Percentiles rank a stretch among this genome's conserved stretches.
phyloP scores from a whole-genome alignment of 2,888 invertebrate species.

The Luffia ferchaultella region DNA sequence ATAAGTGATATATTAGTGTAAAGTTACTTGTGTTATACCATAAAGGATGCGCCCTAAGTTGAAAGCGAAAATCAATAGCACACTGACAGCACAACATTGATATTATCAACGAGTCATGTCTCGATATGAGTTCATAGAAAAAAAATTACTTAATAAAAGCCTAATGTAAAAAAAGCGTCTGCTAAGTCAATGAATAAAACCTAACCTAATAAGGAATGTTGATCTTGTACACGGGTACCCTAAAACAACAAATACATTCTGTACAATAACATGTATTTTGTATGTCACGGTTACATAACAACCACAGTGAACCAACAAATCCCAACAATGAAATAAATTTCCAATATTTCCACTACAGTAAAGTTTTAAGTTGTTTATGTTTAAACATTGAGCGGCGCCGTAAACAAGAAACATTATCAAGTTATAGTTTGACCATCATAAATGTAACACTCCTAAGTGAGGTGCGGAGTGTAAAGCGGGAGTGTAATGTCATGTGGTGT shows the following conservation, averaged over 20 bases:
- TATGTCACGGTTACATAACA: too few relatives aligned
- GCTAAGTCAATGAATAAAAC: slow-evolving; percentile 33
- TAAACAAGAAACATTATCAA: too few relatives aligned
- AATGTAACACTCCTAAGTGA: too few relatives aligned
- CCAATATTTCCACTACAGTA: too few relatives aligned
- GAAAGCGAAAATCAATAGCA: slow-evolving; percentile 28
- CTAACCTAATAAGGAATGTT: slow-evolving; percentile 56
- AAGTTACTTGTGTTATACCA: neutral
- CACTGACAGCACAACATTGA: slow-evolving; percentile 32
- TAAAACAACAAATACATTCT: slow-evolving; percentile 40
- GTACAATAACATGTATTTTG: neutral
- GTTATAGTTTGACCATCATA: too few relatives aligned
- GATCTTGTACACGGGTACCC: slow-evolving; percentile 61
- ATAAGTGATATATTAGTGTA: too few relatives aligned
- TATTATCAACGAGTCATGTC: slow-evolving; percentile 30
- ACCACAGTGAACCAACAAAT: too few relatives aligned
- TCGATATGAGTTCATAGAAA: slow-evolving; percentile 34
- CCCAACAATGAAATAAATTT: too few relatives aligned
- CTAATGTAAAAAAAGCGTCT: slow-evolving; percentile 34
- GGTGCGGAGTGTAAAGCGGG: too few relatives aligned
- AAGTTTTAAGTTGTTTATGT: too few relatives aligned
- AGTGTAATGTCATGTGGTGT: too few relatives aligned
- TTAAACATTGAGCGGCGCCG: too few relatives aligned
- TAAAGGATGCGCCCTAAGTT: slow-evolving; percentile 2
- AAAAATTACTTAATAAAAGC: slow-evolving; percentile 28